Evolutionary conservation across 2,113 vertebrate species (phyloP).

Genomic region (Cettia cetti): DNA sequence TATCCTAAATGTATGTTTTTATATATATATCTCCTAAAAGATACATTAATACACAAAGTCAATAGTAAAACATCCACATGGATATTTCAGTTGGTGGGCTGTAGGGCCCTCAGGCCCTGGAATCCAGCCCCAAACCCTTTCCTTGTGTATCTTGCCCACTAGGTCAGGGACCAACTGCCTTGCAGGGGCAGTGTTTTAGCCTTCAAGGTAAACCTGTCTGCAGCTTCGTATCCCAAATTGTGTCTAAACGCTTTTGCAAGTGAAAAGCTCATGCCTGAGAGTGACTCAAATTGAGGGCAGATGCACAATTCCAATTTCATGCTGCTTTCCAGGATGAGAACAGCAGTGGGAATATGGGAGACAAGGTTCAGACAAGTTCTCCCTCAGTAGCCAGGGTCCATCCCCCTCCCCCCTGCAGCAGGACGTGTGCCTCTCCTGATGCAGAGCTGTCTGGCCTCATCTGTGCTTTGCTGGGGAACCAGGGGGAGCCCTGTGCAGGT

Average conservation of each 20-base stretch:
- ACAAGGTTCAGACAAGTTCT: not conserved
- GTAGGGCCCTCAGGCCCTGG: not conserved
- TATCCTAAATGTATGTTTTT: not conserved
- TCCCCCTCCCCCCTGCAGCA: not conserved
- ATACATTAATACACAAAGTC: rapidly evolving
- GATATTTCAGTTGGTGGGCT: not conserved
- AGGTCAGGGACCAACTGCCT: not conserved
- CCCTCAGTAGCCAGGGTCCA: not conserved
- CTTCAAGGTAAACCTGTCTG: not conserved
- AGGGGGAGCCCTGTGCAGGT: not conserved
- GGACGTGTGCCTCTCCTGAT: rapidly evolving
- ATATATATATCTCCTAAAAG: not conserved
- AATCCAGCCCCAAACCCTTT: not conserved
- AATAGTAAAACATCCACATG: not conserved
- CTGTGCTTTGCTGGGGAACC: not conserved
- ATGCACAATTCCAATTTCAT: not conserved
- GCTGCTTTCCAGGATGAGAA: not conserved
- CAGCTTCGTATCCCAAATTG: rapidly evolving
- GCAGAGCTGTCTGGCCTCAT: not conserved
- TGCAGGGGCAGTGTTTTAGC: rapidly evolving
- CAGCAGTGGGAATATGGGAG: not conserved
- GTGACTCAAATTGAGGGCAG: not conserved
- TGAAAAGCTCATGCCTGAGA: not conserved
- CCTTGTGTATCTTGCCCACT: rapidly evolving
- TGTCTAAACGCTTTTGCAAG: not conserved